phyloP scores from a whole-genome alignment of 1,140 invertebrate genomes.

The Delia radicum region DNA sequence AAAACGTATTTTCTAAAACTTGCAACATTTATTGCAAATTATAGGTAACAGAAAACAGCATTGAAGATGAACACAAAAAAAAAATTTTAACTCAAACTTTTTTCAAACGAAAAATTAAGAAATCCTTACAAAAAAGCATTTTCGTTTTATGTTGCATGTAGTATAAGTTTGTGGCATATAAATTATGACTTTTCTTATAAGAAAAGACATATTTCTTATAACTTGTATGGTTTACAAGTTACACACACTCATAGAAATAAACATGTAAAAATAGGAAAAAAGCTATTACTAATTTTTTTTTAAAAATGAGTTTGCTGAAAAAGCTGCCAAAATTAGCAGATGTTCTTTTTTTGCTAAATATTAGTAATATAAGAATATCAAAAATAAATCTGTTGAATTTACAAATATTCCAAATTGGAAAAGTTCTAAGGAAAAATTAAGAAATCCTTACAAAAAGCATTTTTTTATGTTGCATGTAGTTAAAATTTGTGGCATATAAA shows the following conservation, averaged over 20 bases:
- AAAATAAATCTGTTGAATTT: background rate
- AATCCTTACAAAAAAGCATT: no score
- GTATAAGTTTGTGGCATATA: background rate
- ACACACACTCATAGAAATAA: no score
- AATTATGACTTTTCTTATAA: slow-evolving; percentile 16
- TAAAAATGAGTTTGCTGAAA: no score
- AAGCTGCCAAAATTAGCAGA: no score
- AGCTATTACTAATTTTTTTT: no score
- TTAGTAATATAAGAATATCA: no score
- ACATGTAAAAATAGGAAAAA: no score
- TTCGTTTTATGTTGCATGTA: background rate
- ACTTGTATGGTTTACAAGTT: background rate
- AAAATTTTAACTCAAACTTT: background rate
- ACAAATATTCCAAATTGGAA: no score
- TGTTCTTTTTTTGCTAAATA: no score
- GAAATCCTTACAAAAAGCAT: no score
- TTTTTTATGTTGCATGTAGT: background rate
- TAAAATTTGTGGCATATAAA: background rate
- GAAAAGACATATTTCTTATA: background rate
- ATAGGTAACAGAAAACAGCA: background rate
- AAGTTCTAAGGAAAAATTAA: no score
- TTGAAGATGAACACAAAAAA: background rate
- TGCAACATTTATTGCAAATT: background rate
- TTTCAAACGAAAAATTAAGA: no score
- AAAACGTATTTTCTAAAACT: background rate